These are phyloP conservation scores for Muscicapa striata DNA, from an alignment of 2,797 vertebrate species.

Conservation along the genomic window DNA sequence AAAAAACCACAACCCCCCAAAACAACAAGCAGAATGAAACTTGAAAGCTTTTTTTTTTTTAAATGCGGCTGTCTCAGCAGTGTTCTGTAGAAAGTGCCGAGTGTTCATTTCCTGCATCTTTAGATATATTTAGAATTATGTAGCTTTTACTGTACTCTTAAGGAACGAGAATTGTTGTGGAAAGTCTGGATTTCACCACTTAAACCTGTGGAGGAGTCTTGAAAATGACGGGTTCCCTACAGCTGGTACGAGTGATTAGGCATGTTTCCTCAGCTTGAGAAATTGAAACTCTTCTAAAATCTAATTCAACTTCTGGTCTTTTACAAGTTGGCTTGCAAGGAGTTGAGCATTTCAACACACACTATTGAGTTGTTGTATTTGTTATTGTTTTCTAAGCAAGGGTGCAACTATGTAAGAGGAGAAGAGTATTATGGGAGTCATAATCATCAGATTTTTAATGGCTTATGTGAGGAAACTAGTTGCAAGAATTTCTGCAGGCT, in stretches of 20 bases:
- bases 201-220: neutral
- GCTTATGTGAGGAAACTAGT: neutral
- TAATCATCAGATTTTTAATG: neutral
- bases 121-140: neutral
- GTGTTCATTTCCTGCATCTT: neutral
- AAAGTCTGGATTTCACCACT: neutral
- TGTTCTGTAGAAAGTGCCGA: neutral
- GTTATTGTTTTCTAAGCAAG: neutral
- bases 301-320: neutral
- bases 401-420: neutral
- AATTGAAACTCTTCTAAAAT: neutral
- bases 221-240: neutral
- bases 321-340: neutral
- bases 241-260: neutral
- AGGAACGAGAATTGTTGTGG: neutral
- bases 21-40: neutral
- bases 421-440: neutral
- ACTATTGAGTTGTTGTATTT: neutral
- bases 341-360: neutral
- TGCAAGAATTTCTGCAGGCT: conserved; percentile 9
- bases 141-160: neutral
- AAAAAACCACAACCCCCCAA: neutral
- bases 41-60: neutral
- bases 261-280: neutral
- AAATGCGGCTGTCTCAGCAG: neutral